A percentile compares a stretch with the other conserved stretches of the same genome.
These are phyloP conservation scores for Neogobius melanostomus DNA, from an alignment of 2,113 vertebrate species.

Conservation along the genomic window DNA sequence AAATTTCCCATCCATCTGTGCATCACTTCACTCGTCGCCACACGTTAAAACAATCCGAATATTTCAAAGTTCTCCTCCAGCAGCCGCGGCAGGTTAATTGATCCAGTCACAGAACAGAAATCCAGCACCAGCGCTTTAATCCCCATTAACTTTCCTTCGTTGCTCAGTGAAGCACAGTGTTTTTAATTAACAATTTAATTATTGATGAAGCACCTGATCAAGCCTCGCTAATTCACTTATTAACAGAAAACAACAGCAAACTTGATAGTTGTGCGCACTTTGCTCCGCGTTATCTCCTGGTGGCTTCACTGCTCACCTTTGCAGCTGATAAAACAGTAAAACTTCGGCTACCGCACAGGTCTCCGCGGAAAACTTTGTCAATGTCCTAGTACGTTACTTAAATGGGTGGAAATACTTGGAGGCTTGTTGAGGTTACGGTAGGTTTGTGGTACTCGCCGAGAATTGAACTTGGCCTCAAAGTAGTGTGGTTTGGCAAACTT, in stretches of 20 bases:
- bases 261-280: conserved; percentile 28
- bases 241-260: conserved; percentile 49
- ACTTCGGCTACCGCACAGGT: neutral
- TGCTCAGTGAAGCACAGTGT: conserved; percentile 63
- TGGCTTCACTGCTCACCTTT: neutral
- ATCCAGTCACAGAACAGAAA: conserved; percentile 31
- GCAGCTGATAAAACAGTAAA: neutral
- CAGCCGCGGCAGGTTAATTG: conserved; percentile 41
- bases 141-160: conserved; percentile 50
- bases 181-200: conserved; percentile 65
- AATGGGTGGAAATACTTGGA: no score
- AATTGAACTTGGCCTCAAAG: no score
- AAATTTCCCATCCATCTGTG: neutral
- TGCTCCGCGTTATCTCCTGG: neutral
- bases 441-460: no score
- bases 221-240: conserved; percentile 47
- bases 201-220: conserved; percentile 56
- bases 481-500: no score
- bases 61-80: conserved; percentile 13
- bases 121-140: conserved; percentile 40
- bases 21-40: neutral
- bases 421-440: no score
- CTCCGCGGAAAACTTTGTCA: neutral
- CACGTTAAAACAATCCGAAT: neutral
- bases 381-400: no score